Evolutionary conservation across 1,140 invertebrate genomes (phyloP).

Genomic region (Heliconius congener): DNA sequence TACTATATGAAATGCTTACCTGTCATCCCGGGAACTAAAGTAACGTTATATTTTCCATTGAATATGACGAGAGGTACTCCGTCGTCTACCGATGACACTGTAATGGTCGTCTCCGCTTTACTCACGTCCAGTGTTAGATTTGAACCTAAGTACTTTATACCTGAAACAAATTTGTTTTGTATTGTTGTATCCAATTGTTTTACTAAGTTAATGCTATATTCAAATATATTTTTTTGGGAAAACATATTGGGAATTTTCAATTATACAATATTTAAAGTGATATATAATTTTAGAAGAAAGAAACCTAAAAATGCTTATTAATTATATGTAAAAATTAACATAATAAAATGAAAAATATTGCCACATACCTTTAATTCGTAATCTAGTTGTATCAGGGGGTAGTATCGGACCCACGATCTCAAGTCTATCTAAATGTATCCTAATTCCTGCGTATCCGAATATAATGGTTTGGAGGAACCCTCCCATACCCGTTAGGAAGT

Average conservation of each 20-base stretch:
- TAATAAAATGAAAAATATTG: not conserved
- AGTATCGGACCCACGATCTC: conserved; percentile 68
- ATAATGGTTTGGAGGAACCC: conserved; percentile 82
- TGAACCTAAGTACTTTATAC: conserved; percentile 73
- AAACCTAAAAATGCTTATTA: too few species aligned
- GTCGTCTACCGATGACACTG: conserved; percentile 56
- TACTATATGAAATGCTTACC: conserved; percentile 38
- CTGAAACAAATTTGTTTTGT: conserved; percentile 46
- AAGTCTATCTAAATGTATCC: conserved; percentile 71
- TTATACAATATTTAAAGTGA: too few species aligned
- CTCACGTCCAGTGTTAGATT: conserved; percentile 67
- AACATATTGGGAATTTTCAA: too few species aligned
- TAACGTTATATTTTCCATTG: conserved; percentile 69
- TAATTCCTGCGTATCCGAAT: conserved; percentile 81
- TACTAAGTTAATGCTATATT: too few species aligned
- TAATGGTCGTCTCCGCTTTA: conserved; percentile 51
- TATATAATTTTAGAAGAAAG: too few species aligned
- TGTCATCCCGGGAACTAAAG: conserved; percentile 63
- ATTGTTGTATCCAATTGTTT: too few species aligned
- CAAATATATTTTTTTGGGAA: too few species aligned
- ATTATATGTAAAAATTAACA: too few species aligned
- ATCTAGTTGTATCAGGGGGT: conserved; percentile 59
- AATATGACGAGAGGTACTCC: conserved; percentile 61
- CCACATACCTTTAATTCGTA: conserved; percentile 64
- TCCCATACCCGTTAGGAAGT: conserved; percentile 83